Evolutionary conservation across 2,113 vertebrate species (phyloP).

Genomic region (Phaethon lepturus): DNA sequence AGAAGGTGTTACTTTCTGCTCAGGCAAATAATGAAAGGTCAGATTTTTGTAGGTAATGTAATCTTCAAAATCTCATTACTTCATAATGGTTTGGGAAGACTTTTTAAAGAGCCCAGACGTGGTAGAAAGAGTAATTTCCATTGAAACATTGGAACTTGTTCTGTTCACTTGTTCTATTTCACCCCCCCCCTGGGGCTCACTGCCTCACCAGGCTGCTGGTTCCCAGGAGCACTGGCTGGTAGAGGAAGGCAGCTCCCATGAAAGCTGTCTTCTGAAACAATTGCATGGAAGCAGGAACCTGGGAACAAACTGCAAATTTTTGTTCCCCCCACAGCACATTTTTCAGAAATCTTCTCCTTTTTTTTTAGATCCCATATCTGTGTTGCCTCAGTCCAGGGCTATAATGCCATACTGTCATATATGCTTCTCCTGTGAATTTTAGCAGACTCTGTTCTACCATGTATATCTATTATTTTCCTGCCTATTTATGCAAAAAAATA

Average conservation of each 20-base stretch:
- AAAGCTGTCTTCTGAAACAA: not conserved
- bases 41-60: not conserved
- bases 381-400: not conserved
- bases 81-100: not conserved
- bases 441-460: not conserved
- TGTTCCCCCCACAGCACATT: not conserved
- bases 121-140: not conserved
- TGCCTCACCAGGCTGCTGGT: not conserved
- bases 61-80: not conserved
- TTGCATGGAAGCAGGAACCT: not conserved
- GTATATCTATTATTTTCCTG: not conserved
- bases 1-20: not conserved
- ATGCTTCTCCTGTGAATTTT: not conserved
- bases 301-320: not conserved
- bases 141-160: too few relatives aligned
- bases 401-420: not conserved
- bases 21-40: not conserved
- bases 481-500: not conserved
- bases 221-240: not conserved
- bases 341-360: not conserved
- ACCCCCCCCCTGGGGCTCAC: not conserved
- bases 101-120: not conserved
- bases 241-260: not conserved
- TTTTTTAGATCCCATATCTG: not conserved
- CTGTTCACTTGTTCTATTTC: fast-evolving